phyloP scores from a whole-genome alignment of 1,140 invertebrate species.

The Agrilus planipennis region DNA sequence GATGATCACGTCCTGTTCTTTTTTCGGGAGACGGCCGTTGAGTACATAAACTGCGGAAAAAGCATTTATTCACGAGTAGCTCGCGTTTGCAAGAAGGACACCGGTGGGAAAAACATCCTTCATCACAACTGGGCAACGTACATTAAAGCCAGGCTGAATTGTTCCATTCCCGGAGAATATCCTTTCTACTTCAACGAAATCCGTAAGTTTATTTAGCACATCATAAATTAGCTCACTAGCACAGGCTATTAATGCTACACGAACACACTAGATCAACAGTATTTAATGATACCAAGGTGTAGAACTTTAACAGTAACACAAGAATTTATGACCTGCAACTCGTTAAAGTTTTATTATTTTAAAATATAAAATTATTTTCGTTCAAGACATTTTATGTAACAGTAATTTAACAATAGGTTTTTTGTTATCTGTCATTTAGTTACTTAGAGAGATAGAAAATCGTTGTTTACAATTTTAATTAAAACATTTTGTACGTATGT shows the following conservation, averaged over 20 bases:
- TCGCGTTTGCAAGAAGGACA: conserved; percentile 82
- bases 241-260: background rate
- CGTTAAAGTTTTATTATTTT: too few relatives aligned
- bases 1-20: conserved; percentile 87
- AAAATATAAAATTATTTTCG: too few relatives aligned
- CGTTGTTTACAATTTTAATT: too few relatives aligned
- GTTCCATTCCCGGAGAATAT: conserved; percentile 82
- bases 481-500: too few relatives aligned
- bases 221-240: background rate
- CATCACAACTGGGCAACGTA: conserved; percentile 84
- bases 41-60: conserved; percentile 89
- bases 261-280: too few relatives aligned
- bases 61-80: conserved; percentile 81
- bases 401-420: too few relatives aligned
- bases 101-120: conserved; percentile 77
- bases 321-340: too few relatives aligned
- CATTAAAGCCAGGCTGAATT: conserved; percentile 83
- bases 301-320: too few relatives aligned
- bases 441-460: too few relatives aligned
- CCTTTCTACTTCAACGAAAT: conserved; percentile 92
- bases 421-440: too few relatives aligned
- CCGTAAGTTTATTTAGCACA: conserved; percentile 71
- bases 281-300: too few relatives aligned
- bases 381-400: too few relatives aligned
- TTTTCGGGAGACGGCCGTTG: conserved; percentile 87